Evolutionary conservation across 2,797 vertebrate genomes (phyloP).

Genomic region (Bucorvus abyssinicus): DNA sequence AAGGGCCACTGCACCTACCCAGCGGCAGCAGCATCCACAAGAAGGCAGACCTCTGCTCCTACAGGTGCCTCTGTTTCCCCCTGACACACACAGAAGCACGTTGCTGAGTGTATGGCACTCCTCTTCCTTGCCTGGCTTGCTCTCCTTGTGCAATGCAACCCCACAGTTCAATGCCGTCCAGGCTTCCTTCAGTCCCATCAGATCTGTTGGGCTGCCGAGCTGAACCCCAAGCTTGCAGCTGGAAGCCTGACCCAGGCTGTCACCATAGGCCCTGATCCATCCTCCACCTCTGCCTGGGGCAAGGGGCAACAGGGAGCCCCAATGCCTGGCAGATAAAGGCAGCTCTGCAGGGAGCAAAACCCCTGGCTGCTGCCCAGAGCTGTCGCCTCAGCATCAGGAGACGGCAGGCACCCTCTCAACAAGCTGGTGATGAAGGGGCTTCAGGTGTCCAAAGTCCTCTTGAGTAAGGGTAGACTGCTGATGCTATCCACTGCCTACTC

Average conservation of each 20-base stretch:
- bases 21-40: background rate
- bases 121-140: background rate
- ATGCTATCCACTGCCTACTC: background rate
- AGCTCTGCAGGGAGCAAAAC: background rate
- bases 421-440: background rate
- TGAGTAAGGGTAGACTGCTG: background rate
- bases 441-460: background rate
- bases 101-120: background rate
- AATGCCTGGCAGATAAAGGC: background rate
- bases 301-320: background rate
- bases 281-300: background rate
- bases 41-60: background rate
- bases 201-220: background rate
- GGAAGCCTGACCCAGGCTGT: background rate
- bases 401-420: background rate
- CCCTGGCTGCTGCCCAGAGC: background rate
- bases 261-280: background rate
- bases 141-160: background rate
- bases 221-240: background rate
- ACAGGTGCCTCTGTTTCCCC: background rate
- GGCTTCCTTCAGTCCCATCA: background rate
- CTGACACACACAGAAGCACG: rapidly evolving
- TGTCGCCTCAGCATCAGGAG: background rate
- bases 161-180: background rate
- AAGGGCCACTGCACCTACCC: background rate